phyloP scores from a whole-genome alignment of 2,888 invertebrate genomes.

The Caenorhabditis sulstoni region DNA sequence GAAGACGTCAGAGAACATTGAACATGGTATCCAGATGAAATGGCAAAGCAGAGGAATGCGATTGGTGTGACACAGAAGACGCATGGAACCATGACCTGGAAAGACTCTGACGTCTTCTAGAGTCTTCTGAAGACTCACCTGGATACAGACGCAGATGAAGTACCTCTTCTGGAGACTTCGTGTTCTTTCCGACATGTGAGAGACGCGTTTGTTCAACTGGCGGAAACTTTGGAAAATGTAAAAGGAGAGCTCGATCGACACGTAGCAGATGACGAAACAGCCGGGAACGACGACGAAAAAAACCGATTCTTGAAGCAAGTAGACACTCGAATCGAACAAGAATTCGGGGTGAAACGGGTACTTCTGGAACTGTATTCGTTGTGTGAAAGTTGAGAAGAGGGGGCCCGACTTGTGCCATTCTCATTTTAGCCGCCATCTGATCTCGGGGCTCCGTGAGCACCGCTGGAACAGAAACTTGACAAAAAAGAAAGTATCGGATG shows the following conservation, averaged over 20 bases:
- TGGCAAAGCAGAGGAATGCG: conserved; percentile 33
- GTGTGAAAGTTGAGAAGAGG: no score
- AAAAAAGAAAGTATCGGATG: conserved; percentile 25
- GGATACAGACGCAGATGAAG: conserved; percentile 35
- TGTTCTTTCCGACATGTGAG: conserved; percentile 42
- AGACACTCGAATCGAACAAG: conserved; percentile 37
- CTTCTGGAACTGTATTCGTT: conserved; percentile 5
- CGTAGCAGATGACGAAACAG: conserved; percentile 17
- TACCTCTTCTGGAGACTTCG: conserved; percentile 28
- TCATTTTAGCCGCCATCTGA: conserved; percentile 31
- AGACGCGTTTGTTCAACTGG: conserved; percentile 27
- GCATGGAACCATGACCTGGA: conserved; percentile 34
- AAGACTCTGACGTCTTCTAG: neutral
- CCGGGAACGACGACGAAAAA: conserved; percentile 33
- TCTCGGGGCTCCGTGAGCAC: conserved; percentile 26
- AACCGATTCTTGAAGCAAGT: conserved; percentile 33
- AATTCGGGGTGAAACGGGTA: conserved; percentile 29
- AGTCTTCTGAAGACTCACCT: conserved; percentile 13
- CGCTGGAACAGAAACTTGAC: conserved; percentile 34
- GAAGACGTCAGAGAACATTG: conserved; percentile 22
- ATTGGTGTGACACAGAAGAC: conserved; percentile 35
- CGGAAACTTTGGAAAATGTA: conserved; percentile 35
- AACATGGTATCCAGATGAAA: conserved; percentile 34
- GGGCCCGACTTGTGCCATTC: conserved; percentile 13
- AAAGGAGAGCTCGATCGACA: conserved; percentile 27